A percentile compares a stretch with the other conserved stretches of the same genome.
These are phyloP conservation scores for Nemurella pictetii DNA, from an alignment of 2,888 invertebrate genomes.

Conservation along the genomic window DNA sequence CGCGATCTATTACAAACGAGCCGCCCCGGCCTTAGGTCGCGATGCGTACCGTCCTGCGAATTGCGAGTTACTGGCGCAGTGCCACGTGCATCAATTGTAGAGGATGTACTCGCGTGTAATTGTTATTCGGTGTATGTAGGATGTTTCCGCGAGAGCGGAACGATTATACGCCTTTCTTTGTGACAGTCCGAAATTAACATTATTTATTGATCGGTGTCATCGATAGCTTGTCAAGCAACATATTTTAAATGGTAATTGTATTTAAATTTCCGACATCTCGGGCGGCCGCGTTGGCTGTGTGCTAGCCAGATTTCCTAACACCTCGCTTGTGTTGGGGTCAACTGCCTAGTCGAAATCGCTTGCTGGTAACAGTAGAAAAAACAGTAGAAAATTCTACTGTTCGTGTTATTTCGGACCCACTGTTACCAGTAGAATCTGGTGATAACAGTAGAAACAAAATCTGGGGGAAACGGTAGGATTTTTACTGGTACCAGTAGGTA, in stretches of 20 bases:
- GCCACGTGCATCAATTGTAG: background rate
- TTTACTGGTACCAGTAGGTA: no score
- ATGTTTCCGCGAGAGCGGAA: background rate
- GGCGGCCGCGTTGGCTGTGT: background rate
- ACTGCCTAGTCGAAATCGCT: no score
- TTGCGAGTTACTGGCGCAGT: background rate
- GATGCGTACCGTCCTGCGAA: no score
- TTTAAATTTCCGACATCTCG: background rate
- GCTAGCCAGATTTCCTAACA: background rate
- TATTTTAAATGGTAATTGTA: background rate
- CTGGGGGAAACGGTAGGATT: no score
- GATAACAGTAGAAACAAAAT: no score
- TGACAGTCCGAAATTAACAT: background rate
- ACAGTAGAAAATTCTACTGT: no score
- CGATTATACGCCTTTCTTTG: background rate
- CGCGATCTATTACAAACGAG: background rate
- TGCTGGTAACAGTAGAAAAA: no score
- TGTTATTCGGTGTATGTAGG: background rate
- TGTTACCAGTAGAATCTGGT: no score
- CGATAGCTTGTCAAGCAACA: background rate
- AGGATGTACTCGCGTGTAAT: background rate
- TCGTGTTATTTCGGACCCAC: no score
- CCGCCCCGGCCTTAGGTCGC: background rate
- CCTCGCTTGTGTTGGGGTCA: background rate
- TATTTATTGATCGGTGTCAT: background rate